Evolutionary conservation across 92 coral and sea anemone species (phyloP).

Genomic region (Heliopora coerulea): DNA sequence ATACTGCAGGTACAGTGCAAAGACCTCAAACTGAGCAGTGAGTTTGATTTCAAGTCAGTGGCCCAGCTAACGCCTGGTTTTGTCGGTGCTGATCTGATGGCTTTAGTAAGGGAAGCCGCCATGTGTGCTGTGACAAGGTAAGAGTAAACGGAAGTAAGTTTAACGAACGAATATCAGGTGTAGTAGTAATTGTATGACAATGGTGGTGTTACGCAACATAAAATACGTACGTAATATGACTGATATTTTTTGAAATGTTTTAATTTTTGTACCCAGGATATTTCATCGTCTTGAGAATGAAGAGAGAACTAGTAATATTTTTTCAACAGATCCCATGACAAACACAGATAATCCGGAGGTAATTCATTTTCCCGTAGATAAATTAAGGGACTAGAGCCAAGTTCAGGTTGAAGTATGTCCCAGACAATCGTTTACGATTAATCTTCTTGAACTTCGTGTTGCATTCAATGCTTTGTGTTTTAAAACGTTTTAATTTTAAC

Average conservation of each 20-base stretch:
- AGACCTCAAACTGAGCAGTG: constrained; percentile 66
- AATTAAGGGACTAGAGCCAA: too few species aligned
- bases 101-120: constrained; percentile 92
- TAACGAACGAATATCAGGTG: too few species aligned
- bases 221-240: too few species aligned
- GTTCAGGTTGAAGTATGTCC: too few species aligned
- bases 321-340: not conserved
- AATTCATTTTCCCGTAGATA: too few species aligned
- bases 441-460: not conserved
- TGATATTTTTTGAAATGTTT: not conserved
- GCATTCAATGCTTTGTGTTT: not conserved
- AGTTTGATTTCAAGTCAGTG: constrained; percentile 63
- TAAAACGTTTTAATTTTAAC: too few species aligned
- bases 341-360: not conserved
- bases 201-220: too few species aligned
- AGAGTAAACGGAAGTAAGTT: not conserved
- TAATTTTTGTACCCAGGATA: constrained; percentile 17
- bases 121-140: constrained; percentile 92
- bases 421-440: too few species aligned
- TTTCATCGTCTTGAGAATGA: constrained; percentile 12
- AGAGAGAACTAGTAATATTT: not conserved
- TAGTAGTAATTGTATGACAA: too few species aligned
- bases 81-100: constrained; percentile 99
- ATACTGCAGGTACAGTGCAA: constrained; percentile 80
- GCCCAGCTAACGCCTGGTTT: constrained; percentile 91